Evolutionary conservation across 2,797 vertebrate genomes (phyloP).

Genomic region (Coluber constrictor): DNA sequence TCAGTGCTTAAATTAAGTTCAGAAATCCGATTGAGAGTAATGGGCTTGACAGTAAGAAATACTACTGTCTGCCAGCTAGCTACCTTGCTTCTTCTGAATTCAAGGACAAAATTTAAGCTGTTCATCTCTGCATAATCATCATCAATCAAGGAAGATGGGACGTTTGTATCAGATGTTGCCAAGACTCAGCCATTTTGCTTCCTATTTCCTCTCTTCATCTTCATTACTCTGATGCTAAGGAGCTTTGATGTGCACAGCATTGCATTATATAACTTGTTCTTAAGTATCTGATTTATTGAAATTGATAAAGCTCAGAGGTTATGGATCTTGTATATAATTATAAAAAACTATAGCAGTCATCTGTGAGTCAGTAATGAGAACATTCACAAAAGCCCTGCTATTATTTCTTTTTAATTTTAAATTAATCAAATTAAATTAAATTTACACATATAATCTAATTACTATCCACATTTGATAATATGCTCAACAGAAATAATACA

Average conservation of each 20-base stretch:
- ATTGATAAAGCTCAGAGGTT: neutral
- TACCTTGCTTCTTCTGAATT: constrained; percentile 31
- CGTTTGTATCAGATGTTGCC: neutral
- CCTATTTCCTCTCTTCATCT: constrained; percentile 17
- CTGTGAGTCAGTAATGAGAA: neutral
- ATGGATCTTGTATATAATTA: neutral
- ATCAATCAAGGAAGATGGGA: constrained; percentile 45
- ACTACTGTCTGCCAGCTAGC: neutral
- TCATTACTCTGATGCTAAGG: neutral
- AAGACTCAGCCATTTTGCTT: constrained; percentile 39
- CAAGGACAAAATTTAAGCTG: constrained; percentile 54
- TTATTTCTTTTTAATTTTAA: neutral
- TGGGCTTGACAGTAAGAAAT: constrained; percentile 44
- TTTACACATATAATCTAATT: neutral
- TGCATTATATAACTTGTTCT: neutral
- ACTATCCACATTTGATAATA: neutral
- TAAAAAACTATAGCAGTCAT: neutral
- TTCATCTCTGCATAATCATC: constrained; percentile 31
- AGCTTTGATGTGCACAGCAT: neutral
- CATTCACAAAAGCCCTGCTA: neutral
- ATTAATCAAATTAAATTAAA: neutral
- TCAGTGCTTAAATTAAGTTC: constrained; percentile 28
- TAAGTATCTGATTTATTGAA: neutral
- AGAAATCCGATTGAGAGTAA: constrained; percentile 28
- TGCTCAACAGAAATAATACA: neutral